Conservation (phyloP, 1,140 invertebrate genomes). For the Scaptomyza pallida region DNA sequence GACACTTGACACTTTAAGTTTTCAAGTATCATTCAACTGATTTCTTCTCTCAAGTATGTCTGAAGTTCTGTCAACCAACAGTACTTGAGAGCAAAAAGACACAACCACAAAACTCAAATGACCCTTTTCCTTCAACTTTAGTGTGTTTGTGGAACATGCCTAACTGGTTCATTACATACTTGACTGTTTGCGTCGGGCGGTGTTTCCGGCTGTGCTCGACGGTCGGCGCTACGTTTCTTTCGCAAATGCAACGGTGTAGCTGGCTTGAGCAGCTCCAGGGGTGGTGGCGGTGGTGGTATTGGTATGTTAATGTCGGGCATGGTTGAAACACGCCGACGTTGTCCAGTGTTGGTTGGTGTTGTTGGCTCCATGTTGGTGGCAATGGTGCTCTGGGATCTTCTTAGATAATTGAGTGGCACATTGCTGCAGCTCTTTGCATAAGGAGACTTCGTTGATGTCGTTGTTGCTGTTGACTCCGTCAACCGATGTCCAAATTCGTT, state of each 20-base stretch:
- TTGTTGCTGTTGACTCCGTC: conserved; percentile 5
- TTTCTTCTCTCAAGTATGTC: background rate
- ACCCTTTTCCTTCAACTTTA: background rate
- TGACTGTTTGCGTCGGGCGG: conserved; percentile 38
- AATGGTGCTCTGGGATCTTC: conserved; percentile 49
- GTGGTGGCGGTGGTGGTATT: conserved; percentile 69
- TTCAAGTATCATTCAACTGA: too few relatives aligned
- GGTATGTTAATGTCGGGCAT: conserved; percentile 74
- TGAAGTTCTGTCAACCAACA: background rate
- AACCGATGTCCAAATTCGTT: conserved; percentile 12
- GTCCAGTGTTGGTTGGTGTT: background rate
- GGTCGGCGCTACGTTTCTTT: conserved; percentile 65
- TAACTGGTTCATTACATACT: conserved; percentile 50
- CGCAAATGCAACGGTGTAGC: conserved; percentile 61
- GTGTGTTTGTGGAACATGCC: too few relatives aligned
- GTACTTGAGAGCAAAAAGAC: background rate
- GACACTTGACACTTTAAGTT: too few relatives aligned
- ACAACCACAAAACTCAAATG: conserved; percentile 1
- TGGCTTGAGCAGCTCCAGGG: conserved; percentile 58
- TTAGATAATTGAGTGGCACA: conserved; percentile 70
- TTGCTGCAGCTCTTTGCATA: conserved; percentile 58
- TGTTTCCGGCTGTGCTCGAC: background rate
- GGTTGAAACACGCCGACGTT: conserved; percentile 63
- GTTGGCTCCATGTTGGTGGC: conserved; percentile 16
- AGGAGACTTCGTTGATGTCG: conserved; percentile 14